Conservation (phyloP, 1,140 invertebrate genomes). For the Andricus grossulariae region DNA sequence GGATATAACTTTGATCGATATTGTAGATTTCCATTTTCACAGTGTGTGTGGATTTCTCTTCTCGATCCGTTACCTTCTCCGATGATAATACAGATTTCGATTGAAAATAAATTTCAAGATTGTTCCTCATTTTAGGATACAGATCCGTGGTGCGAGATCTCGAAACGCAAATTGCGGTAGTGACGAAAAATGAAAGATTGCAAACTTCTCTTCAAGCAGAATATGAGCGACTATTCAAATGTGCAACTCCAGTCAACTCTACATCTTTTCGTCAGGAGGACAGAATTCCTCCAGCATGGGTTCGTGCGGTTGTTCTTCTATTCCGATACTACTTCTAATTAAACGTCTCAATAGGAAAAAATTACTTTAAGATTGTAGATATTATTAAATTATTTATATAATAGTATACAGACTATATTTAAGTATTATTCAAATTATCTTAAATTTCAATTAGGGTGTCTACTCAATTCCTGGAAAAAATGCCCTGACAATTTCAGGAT, state of each 20-base stretch:
- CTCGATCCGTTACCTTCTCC: too few species aligned
- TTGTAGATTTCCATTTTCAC: too few species aligned
- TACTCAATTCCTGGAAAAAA: too few species aligned
- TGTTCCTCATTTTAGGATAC: slow-evolving; percentile 65
- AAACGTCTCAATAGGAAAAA: slow-evolving; percentile 33
- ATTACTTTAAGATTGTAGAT: not conserved
- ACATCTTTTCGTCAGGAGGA: slow-evolving; percentile 63
- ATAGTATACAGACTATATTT: not conserved
- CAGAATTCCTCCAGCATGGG: slow-evolving; percentile 67
- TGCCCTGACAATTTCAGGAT: too few species aligned
- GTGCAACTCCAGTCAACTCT: slow-evolving; percentile 75
- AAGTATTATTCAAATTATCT: not conserved
- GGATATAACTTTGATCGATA: too few species aligned
- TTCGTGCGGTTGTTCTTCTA: slow-evolving; percentile 62
- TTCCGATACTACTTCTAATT: slow-evolving; percentile 72
- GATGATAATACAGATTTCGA: too few species aligned
- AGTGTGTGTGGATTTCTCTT: too few species aligned
- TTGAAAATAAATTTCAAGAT: too few species aligned
- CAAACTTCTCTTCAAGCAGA: slow-evolving; percentile 82
- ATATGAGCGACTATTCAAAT: slow-evolving; percentile 80
- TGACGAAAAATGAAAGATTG: slow-evolving; percentile 87
- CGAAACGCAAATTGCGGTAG: slow-evolving; percentile 93
- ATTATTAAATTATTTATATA: not conserved
- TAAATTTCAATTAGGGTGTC: not conserved
- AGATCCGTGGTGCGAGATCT: slow-evolving; percentile 93